phyloP scores from a whole-genome alignment of 2,797 vertebrate genomes.

The Menidia menidia region DNA sequence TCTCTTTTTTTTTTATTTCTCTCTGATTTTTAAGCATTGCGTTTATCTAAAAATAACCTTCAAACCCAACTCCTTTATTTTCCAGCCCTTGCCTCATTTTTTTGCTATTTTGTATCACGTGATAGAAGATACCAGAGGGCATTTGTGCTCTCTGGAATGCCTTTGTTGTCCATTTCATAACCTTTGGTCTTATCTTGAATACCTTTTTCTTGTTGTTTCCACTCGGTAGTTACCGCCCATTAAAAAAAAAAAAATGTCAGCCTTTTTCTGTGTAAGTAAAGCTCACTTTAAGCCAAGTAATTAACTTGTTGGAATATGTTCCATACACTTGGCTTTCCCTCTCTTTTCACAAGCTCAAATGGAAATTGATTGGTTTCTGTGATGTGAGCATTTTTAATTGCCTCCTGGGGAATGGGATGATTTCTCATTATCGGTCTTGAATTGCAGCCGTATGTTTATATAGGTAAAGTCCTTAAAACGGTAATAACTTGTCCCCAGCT shows the following conservation, averaged over 20 bases:
- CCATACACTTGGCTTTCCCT: slow-evolving; percentile 27
- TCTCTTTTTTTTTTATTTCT: neutral
- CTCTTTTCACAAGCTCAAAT: slow-evolving; percentile 39
- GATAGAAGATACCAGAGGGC: slow-evolving; percentile 7
- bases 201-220: slow-evolving; percentile 17
- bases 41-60: slow-evolving; percentile 1
- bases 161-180: slow-evolving; percentile 21
- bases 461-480: slow-evolving; percentile 21
- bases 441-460: slow-evolving; percentile 21
- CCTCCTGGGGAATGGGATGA: slow-evolving; percentile 14
- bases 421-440: slow-evolving; percentile 22
- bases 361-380: slow-evolving; percentile 38
- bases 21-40: neutral
- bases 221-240: slow-evolving; percentile 33
- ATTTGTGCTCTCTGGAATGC: slow-evolving; percentile 12
- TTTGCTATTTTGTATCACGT: slow-evolving; percentile 8
- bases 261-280: slow-evolving; percentile 53
- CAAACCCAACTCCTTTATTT: neutral
- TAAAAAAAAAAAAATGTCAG: slow-evolving; percentile 40
- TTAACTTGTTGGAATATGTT: slow-evolving; percentile 58
- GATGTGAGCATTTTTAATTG: slow-evolving; percentile 55
- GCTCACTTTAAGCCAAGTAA: slow-evolving; percentile 56
- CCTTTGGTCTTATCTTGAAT: slow-evolving; percentile 17
- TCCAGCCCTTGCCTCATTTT: neutral
- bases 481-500: slow-evolving; percentile 28